Evolutionary conservation across 2,888 invertebrate genomes (phyloP).

Genomic region (Nineta flava): DNA sequence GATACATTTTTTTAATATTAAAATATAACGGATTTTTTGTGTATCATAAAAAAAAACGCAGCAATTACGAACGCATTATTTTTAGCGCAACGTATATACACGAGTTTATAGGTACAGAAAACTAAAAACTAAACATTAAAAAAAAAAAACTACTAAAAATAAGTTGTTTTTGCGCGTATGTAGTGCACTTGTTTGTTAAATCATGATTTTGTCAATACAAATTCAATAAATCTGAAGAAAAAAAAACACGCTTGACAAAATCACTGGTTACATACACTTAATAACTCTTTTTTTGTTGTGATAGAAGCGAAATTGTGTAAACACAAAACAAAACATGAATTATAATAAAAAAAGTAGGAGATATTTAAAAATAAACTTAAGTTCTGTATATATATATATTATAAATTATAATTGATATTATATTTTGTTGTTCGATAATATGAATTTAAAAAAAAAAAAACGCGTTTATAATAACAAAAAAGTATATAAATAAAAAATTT

Average conservation of each 20-base stretch:
- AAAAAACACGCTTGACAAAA: conserved; percentile 2
- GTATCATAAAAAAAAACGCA: neutral
- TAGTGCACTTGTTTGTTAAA: conserved; percentile 6
- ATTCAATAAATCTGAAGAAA: neutral
- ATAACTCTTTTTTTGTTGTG: conserved; percentile 20
- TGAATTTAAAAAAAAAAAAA: neutral
- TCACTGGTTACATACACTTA: conserved; percentile 2
- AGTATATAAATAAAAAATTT: neutral
- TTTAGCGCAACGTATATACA: neutral
- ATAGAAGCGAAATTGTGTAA: conserved; percentile 22
- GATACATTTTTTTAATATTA: too few relatives aligned
- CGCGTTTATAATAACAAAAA: neutral
- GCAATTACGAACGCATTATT: neutral
- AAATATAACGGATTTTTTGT: too few relatives aligned
- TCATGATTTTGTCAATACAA: conserved; percentile 1
- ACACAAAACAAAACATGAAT: neutral
- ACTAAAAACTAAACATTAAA: neutral
- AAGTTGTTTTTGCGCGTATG: conserved; percentile 5
- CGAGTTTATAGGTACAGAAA: neutral
- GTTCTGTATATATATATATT: neutral
- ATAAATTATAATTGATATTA: neutral
- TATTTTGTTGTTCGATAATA: neutral
- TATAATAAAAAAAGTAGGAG: neutral
- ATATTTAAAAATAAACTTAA: neutral
- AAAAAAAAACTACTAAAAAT: neutral